Evolutionary conservation across 53 echinoderm and acorn worm genomes (phyloP).

Genomic region (Mesocentrotus franciscanus): DNA sequence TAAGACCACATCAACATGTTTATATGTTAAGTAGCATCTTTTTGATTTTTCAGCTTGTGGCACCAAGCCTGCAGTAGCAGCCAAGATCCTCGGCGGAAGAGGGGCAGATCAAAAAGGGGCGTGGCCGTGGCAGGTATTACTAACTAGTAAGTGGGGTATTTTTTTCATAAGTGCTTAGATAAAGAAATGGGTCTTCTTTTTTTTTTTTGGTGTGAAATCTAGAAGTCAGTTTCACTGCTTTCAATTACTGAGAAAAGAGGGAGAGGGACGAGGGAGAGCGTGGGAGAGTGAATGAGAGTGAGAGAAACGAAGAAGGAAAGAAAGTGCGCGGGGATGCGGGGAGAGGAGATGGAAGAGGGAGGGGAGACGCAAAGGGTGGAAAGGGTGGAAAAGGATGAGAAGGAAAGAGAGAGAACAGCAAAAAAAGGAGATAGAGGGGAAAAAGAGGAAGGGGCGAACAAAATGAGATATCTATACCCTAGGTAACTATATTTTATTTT

Average conservation of each 20-base stretch:
- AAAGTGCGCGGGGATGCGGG: neutral
- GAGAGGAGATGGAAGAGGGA: neutral
- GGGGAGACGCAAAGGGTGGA: neutral
- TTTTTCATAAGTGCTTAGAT: neutral
- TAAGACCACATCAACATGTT: too few relatives aligned
- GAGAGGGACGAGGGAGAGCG: neutral
- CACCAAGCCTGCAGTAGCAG: neutral
- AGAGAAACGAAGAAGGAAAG: neutral
- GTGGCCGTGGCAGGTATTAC: conserved; percentile 52
- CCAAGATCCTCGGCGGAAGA: conserved; percentile 18
- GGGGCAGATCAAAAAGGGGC: neutral
- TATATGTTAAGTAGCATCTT: too few relatives aligned
- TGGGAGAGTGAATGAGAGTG: neutral
- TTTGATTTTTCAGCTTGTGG: conserved; percentile 3
- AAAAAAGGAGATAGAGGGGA: neutral
- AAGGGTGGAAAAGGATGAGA: neutral
- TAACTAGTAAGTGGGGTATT: neutral
- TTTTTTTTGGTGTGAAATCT: neutral
- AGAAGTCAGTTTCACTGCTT: neutral
- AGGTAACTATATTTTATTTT: too few relatives aligned
- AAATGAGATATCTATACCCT: neutral
- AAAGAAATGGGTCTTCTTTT: too few relatives aligned
- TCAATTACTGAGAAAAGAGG: neutral
- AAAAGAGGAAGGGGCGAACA: neutral
- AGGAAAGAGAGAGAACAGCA: neutral